Percentiles rank a stretch among this genome's conserved stretches.
Evolutionary conservation across 2,888 invertebrate genomes (phyloP).

Genomic region (Omphaloscelis lunosa): DNA sequence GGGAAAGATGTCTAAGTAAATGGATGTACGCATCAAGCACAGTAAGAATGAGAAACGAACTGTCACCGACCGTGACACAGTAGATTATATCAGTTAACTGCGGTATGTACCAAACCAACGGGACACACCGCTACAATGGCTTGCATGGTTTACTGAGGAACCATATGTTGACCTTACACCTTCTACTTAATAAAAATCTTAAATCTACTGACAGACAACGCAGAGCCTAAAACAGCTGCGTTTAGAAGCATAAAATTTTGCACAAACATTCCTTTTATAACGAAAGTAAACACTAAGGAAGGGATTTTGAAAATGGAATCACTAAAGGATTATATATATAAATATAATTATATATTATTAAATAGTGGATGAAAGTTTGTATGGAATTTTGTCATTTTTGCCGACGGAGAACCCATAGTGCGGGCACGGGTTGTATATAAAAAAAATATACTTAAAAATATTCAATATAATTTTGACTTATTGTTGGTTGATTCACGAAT

Average conservation of each 20-base stretch:
- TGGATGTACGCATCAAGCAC: neutral
- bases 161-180: too few species aligned
- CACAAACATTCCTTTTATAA: too few species aligned
- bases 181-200: neutral
- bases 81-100: constrained; percentile 30
- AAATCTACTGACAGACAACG: neutral
- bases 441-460: neutral
- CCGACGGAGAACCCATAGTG: neutral
- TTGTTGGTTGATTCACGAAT: too few species aligned
- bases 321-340: too few species aligned
- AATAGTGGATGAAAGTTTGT: neutral
- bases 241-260: neutral
- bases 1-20: neutral
- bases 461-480: neutral
- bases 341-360: too few species aligned
- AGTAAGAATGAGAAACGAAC: neutral
- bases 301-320: neutral
- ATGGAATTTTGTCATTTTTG: neutral
- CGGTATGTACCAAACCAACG: neutral
- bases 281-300: neutral
- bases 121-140: constrained; percentile 1
- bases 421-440: neutral
- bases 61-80: constrained; percentile 41
- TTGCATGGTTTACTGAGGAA: constrained; percentile 5
- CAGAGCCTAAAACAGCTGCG: neutral